Evolutionary conservation across 2,113 vertebrate genomes (phyloP), one percentile per base, ranked within the genome.

Genomic region (Oreochromis spilurus): DNA sequence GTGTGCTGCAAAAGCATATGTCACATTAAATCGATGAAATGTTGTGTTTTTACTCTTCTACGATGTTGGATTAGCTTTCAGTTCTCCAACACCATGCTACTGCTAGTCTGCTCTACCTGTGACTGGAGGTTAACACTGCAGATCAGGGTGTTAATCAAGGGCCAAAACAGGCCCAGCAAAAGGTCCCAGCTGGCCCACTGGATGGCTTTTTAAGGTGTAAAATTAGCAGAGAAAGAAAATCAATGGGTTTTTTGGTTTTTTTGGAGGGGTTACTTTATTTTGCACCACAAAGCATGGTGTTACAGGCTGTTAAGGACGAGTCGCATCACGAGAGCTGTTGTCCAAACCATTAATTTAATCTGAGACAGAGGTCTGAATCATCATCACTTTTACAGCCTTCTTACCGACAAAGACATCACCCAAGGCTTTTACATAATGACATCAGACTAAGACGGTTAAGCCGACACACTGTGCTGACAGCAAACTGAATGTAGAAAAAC

Each of bases 171-270:
- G 9, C 43, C 43, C 70, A 29, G 24, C 70, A 77, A 50, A 77
- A 19, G 70, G 43, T 50, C 43, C 43, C 72, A 77, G 45, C 26
- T 77, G 43, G 16, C 17, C 6, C 26, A 31, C 10, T 77, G 26
- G 10, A n/a, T 52, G 6, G 45, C 45, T 77, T 77, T 77, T 77
- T 31, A 52, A 52, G 29, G 45, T 31, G 16, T 50, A 31, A 77
- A 77, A 77, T 12, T 7, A 50, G 45, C 45, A 75, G 72, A n/a
- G 45, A 34, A 52, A 77, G 45, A 31, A 52, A 31, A 77, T n/a
- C 26, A 52, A 77, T 43, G 9, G 0, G 0, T 1, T 1, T 1
- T 2, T 21, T 29, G 5, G 5, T 9, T 65, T 40, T 26, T 17
- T 26, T 7, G 21, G 38, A 72, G 10, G 16, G 4, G 17, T 52